Evolutionary conservation across 2,113 vertebrate species (phyloP).

Genomic region (Bambusicola thoracicus): DNA sequence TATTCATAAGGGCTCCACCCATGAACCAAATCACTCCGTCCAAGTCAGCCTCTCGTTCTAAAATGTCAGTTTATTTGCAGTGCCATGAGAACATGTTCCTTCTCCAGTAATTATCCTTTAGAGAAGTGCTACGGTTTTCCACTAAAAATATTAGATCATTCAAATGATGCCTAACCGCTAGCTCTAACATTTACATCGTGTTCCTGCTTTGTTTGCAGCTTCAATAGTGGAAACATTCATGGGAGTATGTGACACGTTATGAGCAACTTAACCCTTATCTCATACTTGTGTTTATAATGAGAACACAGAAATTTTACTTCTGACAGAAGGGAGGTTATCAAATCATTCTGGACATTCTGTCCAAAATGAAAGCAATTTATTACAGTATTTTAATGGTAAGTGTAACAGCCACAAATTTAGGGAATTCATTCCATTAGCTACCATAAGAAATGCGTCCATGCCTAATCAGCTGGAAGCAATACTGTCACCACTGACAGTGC

Average conservation of each 20-base stretch:
- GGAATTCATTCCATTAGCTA: not conserved
- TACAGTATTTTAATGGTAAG: not conserved
- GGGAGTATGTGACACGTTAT: not conserved
- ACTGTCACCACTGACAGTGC: not conserved
- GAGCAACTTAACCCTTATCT: accelerated
- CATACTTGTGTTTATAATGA: not conserved
- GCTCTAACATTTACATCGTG: not conserved
- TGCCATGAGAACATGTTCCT: not conserved
- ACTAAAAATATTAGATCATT: not conserved
- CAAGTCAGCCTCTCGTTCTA: not conserved
- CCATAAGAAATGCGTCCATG: not conserved
- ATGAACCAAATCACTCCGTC: not conserved
- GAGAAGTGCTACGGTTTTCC: not conserved
- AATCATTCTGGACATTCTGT: not conserved
- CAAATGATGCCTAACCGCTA: not conserved
- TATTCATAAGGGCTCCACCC: slow-evolving; percentile 32
- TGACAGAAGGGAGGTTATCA: not conserved
- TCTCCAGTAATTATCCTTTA: not conserved
- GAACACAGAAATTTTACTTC: not conserved
- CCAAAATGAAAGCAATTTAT: not conserved
- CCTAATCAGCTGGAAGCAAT: not conserved
- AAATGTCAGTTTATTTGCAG: not conserved
- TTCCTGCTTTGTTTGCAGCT: not conserved
- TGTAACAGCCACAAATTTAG: not conserved
- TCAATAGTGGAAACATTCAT: not conserved